A percentile compares a stretch with the other conserved stretches of the same genome.
phyloP scores from a whole-genome alignment of 2,797 vertebrate genomes.

The Danionella dracula region DNA sequence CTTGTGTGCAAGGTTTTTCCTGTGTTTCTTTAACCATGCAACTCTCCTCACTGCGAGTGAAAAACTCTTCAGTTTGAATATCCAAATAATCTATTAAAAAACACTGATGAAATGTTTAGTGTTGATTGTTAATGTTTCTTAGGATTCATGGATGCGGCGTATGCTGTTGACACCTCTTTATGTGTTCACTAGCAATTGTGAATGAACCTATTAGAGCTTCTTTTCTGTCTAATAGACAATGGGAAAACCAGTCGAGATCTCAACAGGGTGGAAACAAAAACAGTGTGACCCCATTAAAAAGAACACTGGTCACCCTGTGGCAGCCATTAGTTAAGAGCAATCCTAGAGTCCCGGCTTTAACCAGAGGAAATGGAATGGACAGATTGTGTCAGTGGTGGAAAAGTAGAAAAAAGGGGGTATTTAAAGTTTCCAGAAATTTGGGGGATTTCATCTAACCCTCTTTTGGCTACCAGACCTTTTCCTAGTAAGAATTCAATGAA shows the following conservation, averaged over 20 bases:
- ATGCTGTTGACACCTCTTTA: slow-evolving; percentile 41
- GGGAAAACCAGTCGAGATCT: neutral
- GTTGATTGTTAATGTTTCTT: no score
- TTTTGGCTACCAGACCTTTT: slow-evolving; percentile 10
- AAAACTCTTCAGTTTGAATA: no score
- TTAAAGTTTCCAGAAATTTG: slow-evolving; percentile 25
- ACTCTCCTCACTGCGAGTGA: no score
- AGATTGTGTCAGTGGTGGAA: slow-evolving; percentile 35
- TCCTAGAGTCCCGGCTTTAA: neutral
- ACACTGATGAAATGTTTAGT: no score
- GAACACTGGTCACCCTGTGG: neutral
- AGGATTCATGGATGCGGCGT: slow-evolving; percentile 43
- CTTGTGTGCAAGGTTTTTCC: no score
- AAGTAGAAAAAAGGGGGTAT: slow-evolving; percentile 11
- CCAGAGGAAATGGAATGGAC: neutral
- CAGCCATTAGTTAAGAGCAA: slow-evolving; percentile 14
- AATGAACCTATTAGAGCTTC: neutral
- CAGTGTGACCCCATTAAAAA: neutral
- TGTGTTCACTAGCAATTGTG: slow-evolving; percentile 34
- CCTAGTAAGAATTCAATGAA: neutral
- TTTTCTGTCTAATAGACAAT: neutral
- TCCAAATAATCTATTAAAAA: no score
- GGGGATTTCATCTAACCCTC: slow-evolving; percentile 3
- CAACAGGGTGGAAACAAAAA: neutral
- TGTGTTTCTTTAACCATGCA: no score